phyloP scores from a whole-genome alignment of 2,797 vertebrate genomes.

The Alcedo atthis region DNA sequence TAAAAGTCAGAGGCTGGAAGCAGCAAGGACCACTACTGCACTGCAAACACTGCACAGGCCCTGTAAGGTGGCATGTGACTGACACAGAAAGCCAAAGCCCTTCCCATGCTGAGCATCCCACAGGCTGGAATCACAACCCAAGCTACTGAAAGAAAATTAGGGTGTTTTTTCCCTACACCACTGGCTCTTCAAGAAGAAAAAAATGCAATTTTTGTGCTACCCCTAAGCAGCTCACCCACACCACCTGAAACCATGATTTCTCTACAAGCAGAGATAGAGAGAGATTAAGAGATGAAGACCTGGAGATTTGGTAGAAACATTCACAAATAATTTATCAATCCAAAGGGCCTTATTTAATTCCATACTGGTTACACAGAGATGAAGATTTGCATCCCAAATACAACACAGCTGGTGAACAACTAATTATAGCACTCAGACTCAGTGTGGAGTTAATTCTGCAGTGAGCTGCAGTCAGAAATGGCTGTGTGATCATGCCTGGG shows the following conservation, averaged over 20 bases:
- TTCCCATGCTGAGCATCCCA: neutral
- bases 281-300: neutral
- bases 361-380: neutral
- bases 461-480: neutral
- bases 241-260: neutral
- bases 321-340: neutral
- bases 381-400: neutral
- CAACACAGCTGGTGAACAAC: neutral
- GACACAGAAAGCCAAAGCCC: neutral
- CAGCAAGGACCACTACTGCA: neutral
- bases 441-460: neutral
- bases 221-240: neutral
- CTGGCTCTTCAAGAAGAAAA: neutral
- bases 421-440: neutral
- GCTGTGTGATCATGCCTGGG: neutral
- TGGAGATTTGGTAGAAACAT: neutral
- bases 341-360: neutral
- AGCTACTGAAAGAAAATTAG: neutral
- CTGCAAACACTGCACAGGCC: neutral
- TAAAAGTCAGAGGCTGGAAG: neutral
- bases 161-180: neutral
- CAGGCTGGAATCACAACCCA: neutral
- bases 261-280: neutral
- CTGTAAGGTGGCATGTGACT: fast-evolving
- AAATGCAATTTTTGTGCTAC: neutral